Evolutionary conservation across 1,140 invertebrate genomes (phyloP).

Genomic region (Yoshiicerus persimilis): DNA sequence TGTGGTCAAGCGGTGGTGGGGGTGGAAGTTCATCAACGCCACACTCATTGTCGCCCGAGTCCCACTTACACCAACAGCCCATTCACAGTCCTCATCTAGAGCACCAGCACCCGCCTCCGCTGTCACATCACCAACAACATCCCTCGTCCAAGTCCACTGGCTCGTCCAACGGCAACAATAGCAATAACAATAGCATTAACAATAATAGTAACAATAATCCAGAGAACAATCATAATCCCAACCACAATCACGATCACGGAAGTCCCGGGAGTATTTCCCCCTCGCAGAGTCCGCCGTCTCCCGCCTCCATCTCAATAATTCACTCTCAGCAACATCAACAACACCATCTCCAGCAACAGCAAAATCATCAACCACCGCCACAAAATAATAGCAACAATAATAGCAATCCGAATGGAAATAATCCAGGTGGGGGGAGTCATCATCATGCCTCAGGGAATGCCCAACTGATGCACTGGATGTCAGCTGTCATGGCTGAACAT

Average conservation of each 20-base stretch:
- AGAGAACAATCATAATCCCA: constrained; percentile 1
- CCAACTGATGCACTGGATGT: constrained; percentile 76
- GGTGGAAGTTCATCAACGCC: constrained; percentile 18
- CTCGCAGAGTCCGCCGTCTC: constrained; percentile 27
- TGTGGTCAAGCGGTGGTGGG: constrained; percentile 36
- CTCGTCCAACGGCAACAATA: not conserved
- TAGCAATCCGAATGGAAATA: not conserved
- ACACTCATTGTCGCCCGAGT: constrained; percentile 29
- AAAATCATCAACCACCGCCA: not conserved
- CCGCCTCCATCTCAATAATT: not conserved
- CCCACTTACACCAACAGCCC: constrained; percentile 17
- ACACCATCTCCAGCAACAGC: not conserved
- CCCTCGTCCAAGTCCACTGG: not conserved
- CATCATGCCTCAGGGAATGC: constrained; percentile 42
- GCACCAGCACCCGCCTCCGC: constrained; percentile 2
- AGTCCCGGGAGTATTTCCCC: constrained; percentile 38
- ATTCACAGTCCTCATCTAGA: constrained; percentile 18
- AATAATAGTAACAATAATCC: constrained; percentile 15
- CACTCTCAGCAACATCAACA: constrained; percentile 26
- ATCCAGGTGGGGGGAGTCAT: not conserved
- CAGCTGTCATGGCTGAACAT: constrained; percentile 74
- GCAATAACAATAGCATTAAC: not conserved
- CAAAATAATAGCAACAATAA: not conserved
- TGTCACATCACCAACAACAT: not conserved
- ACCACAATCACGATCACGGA: constrained; percentile 22